Conservation (phyloP, 2,797 vertebrate genomes). For the Xyrichtys novacula region DNA sequence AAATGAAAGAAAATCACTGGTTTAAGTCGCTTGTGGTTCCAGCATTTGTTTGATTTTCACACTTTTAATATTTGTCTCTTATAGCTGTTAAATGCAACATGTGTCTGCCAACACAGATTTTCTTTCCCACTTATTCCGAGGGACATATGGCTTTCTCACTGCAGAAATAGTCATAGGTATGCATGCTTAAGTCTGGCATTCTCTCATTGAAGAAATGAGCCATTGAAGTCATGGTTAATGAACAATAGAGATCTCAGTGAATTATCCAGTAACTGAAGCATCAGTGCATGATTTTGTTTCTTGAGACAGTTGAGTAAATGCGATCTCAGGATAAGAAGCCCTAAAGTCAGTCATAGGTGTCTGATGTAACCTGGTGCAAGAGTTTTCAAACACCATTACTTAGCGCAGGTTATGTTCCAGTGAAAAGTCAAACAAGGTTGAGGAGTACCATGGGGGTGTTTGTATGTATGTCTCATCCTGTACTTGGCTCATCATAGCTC, state of each 20-base stretch:
- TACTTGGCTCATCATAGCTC: no score
- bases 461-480: no score
- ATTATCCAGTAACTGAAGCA: background rate
- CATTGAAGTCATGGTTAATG: background rate
- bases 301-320: background rate
- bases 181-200: background rate
- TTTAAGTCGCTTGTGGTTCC: background rate
- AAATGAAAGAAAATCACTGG: background rate
- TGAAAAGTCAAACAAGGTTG: conserved; percentile 6
- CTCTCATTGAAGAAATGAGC: background rate
- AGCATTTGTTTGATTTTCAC: background rate
- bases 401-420: background rate
- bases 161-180: no score
- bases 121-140: no score
- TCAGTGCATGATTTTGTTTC: background rate
- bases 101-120: no score
- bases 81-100: no score
- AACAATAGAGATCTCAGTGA: background rate
- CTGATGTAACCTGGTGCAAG: conserved; percentile 13
- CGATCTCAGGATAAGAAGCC: background rate
- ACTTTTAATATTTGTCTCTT: no score
- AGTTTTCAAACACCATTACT: background rate
- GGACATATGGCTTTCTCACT: no score
- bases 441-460: background rate
- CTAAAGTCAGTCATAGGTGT: background rate